A percentile compares a stretch with the other conserved stretches of the same genome.
phyloP scores from a whole-genome alignment of 2,888 invertebrate genomes.

The Sesia apiformis region DNA sequence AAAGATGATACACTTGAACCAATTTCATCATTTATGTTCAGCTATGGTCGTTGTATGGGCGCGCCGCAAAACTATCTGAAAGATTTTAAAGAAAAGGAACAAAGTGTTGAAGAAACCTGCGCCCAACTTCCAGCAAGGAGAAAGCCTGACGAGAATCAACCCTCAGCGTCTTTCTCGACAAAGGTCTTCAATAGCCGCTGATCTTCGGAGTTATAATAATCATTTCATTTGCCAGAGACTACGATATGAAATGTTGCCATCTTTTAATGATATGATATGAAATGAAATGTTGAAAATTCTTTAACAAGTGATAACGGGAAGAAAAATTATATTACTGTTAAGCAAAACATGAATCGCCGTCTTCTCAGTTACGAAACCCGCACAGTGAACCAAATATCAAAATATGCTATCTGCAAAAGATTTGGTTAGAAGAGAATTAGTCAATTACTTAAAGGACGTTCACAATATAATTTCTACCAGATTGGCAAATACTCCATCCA shows the following conservation, averaged over 20 bases:
- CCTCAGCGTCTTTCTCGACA: no score
- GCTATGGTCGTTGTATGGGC: no score
- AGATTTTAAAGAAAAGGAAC: no score
- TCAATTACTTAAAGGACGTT: neutral
- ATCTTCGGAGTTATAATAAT: no score
- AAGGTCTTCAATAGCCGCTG: no score
- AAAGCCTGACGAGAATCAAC: no score
- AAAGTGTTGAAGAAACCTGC: no score
- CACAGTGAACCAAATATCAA: neutral
- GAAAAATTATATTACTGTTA: neutral
- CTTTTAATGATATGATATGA: no score
- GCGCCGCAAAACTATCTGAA: no score
- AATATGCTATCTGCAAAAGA: neutral
- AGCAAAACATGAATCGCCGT: neutral
- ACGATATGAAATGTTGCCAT: no score
- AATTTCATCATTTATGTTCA: neutral
- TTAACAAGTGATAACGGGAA: neutral
- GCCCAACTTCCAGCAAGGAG: no score
- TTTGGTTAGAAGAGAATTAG: neutral
- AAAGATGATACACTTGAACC: constrained; percentile 1
- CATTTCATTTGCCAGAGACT: no score
- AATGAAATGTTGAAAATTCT: neutral
- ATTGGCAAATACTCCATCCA: neutral
- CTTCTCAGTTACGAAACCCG: neutral
- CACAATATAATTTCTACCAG: neutral